Evolutionary conservation across 2,797 vertebrate genomes (phyloP).

Genomic region (Botia almorhae): DNA sequence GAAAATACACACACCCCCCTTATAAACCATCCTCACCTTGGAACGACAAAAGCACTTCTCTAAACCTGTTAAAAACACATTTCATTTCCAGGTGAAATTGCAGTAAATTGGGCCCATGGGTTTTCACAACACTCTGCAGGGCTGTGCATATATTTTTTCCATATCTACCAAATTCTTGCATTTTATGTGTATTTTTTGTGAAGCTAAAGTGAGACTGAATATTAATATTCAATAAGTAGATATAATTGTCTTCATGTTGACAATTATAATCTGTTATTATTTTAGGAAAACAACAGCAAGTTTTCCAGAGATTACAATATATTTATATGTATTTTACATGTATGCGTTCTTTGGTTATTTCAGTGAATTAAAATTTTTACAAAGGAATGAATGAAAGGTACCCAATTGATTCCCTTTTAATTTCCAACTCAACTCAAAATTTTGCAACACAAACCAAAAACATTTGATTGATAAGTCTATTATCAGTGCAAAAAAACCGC

Average conservation of each 20-base stretch:
- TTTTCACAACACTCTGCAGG: conserved; percentile 41
- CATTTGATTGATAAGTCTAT: neutral
- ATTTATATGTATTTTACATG: neutral
- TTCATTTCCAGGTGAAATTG: conserved; percentile 57
- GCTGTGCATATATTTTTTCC: conserved; percentile 17
- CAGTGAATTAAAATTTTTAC: neutral
- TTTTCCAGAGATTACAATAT: neutral
- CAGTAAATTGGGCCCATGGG: conserved; percentile 62
- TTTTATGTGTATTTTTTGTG: conserved; percentile 23
- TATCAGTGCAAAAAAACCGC: neutral
- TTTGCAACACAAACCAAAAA: neutral
- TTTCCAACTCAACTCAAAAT: no score
- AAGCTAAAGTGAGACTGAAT: conserved; percentile 20
- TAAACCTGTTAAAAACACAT: conserved; percentile 55
- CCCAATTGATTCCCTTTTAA: neutral
- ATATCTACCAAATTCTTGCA: neutral
- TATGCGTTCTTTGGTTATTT: neutral
- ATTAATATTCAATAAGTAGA: conserved; percentile 41
- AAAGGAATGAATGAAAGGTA: neutral
- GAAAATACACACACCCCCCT: conserved; percentile 32
- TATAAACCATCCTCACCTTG: conserved; percentile 32
- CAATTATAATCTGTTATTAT: conserved; percentile 1
- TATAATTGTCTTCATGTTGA: conserved; percentile 16
- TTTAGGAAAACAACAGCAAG: conserved; percentile 7
- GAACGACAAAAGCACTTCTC: conserved; percentile 46